Base-by-base conservation (phyloP, 2,113 vertebrate species). In the Rhabdomys dilectus region DNA sequence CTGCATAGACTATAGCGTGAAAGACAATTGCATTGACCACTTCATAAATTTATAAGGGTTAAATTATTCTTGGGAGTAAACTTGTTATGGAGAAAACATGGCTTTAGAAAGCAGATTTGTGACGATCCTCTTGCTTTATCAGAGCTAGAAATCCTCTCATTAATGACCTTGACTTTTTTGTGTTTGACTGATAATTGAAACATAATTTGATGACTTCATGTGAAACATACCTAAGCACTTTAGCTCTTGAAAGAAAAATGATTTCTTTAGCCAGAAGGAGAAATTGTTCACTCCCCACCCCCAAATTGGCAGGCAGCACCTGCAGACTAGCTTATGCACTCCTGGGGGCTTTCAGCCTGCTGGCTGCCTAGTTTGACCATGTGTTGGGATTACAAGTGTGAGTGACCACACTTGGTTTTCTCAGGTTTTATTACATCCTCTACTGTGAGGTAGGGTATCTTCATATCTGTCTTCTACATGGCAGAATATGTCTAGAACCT, bases 101-200 rank as follows among this genome's bases (percentile, higher is more conserved):
- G 29, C 56, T 76, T 88, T 95, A 89, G 90, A 39, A 70, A 76
- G 26, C 95, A 62, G 34, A 73, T 60, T 42, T 78, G 29, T 70
- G 62, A 5, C 68, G 4, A 42, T 7, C 5, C n/a, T 73, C 66
- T 92, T 85, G 60, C 21, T 93, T 95, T 64, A 81, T 4, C 64
- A 77, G 77, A 66, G 9, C 21, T 95, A 88, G 56, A 62, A 42
- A 56, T 88, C 48, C 9, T 90, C 48, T 24, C 1, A 76, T 1
- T 68, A 89, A 29, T 2, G n/a, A 16, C n/a, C 3, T 21, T 24
- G 12, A 21, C 48, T 89, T 89, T 80, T 78, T 31, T 45, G 73
- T 75, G 39, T 91, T 94, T 75, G 60, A 77, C 12, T 58, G 1
- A 21, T 51, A 88, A 21, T 88, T 42, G 39, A 70, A 34, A 64